Conservation (phyloP, 2,888 invertebrate genomes). For the Kryphioiulus occultus region DNA sequence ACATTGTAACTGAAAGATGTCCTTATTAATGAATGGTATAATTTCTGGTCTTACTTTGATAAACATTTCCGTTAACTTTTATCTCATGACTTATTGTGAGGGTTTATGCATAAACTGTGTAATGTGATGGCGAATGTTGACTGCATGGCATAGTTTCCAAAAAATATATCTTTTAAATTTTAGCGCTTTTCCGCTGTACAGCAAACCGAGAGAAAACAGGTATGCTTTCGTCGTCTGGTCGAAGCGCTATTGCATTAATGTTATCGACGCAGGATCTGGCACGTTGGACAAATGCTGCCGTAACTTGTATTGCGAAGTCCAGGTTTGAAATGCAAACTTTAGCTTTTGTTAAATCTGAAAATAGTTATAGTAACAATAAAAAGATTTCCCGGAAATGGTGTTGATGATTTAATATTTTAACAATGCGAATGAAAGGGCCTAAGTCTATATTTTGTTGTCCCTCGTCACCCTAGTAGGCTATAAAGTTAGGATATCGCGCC, state of each 20-base stretch:
- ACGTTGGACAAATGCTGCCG: not conserved
- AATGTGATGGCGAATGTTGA: no score
- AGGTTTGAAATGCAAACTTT: not conserved
- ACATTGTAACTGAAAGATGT: no score
- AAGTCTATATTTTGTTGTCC: not conserved
- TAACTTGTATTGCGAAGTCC: not conserved
- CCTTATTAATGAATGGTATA: no score
- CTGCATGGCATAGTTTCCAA: no score
- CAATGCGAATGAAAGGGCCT: not conserved
- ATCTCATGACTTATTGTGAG: no score
- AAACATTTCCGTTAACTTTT: no score
- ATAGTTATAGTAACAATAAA: not conserved
- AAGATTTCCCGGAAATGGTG: not conserved
- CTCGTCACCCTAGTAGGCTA: not conserved
- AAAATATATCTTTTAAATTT: not conserved
- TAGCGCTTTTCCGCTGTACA: not conserved
- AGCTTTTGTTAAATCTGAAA: not conserved
- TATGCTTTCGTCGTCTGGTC: not conserved
- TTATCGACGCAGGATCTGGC: not conserved
- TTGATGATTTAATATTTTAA: not conserved
- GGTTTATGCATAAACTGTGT: no score
- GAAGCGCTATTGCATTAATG: not conserved
- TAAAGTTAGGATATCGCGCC: not conserved
- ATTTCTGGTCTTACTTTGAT: no score
- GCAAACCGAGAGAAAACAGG: no score